A percentile compares a stretch with the other conserved stretches of the same genome.
Evolutionary conservation across 2,797 vertebrate genomes (phyloP).

Genomic region (Botia kubotai): DNA sequence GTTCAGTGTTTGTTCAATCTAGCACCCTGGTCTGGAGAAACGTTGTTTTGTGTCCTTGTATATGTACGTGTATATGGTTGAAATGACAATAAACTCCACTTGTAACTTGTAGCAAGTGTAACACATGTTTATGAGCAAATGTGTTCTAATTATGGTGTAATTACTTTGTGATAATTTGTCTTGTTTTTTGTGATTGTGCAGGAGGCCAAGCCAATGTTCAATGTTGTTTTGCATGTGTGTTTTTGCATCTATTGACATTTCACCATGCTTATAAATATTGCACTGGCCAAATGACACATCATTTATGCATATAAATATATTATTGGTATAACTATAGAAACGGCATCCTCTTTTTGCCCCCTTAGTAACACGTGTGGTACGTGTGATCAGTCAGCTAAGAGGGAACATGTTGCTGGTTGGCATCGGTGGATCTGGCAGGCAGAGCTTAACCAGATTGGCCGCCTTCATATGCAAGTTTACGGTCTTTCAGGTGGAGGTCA

Average conservation of each 20-base stretch:
- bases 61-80: too few species aligned
- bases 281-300: slow-evolving; percentile 21
- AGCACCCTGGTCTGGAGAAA: too few species aligned
- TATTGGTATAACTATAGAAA: slow-evolving; percentile 20
- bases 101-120: neutral
- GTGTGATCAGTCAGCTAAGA: slow-evolving; percentile 88
- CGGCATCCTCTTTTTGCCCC: slow-evolving; percentile 7
- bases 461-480: slow-evolving; percentile 84
- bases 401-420: slow-evolving; percentile 92
- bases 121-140: slow-evolving; percentile 18
- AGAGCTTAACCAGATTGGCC: slow-evolving; percentile 86
- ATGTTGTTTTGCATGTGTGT: slow-evolving; percentile 18
- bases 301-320: slow-evolving; percentile 5
- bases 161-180: slow-evolving; percentile 34
- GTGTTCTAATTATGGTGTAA: slow-evolving; percentile 39
- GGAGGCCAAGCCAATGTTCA: too few species aligned
- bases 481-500: slow-evolving; percentile 88
- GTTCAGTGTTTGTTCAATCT: too few species aligned
- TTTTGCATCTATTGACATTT: slow-evolving; percentile 17
- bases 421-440: slow-evolving; percentile 87
- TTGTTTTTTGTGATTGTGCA: slow-evolving; percentile 29
- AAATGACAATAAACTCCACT: too few species aligned
- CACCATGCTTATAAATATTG: slow-evolving; percentile 23
- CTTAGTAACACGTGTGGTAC: slow-evolving; percentile 80
- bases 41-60: too few species aligned